Evolutionary conservation across 2,888 invertebrate species (phyloP).

Genomic region (Anarsia innoxiella): DNA sequence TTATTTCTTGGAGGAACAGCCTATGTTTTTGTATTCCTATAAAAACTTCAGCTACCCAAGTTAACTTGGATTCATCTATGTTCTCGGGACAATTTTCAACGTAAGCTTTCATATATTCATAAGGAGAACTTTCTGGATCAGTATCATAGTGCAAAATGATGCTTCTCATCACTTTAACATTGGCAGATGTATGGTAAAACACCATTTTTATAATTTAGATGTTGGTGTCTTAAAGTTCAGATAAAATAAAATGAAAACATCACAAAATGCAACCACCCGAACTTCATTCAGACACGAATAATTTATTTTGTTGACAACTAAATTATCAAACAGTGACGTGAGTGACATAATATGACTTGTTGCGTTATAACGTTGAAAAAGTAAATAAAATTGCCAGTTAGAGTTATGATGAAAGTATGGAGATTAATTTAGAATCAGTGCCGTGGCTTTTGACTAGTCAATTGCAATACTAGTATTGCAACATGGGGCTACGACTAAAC

Average conservation of each 20-base stretch:
- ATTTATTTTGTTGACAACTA: constrained; percentile 36
- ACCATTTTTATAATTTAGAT: constrained; percentile 45
- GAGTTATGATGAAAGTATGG: too few relatives aligned
- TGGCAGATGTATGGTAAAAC: constrained; percentile 56
- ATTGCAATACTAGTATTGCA: too few relatives aligned
- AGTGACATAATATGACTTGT: too few relatives aligned
- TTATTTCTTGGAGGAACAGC: constrained; percentile 40
- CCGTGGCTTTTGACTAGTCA: too few relatives aligned
- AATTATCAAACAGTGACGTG: too few relatives aligned
- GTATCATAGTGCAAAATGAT: constrained; percentile 44
- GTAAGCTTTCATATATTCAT: constrained; percentile 56
- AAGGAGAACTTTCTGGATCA: constrained; percentile 39
- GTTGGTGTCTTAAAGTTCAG: too few relatives aligned
- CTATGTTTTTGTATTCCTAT: constrained; percentile 50
- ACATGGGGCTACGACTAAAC: too few relatives aligned
- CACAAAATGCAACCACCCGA: too few relatives aligned
- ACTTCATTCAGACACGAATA: constrained; percentile 26
- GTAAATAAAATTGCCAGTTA: too few relatives aligned
- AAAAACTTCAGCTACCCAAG: constrained; percentile 58
- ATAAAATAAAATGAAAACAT: constrained; percentile 33
- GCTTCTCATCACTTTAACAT: constrained; percentile 52
- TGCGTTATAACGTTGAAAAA: too few relatives aligned
- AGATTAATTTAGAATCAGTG: too few relatives aligned
- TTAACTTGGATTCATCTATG: constrained; percentile 46
- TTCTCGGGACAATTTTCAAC: constrained; percentile 52